Percentiles rank a stretch among this genome's conserved stretches.
Conservation (phyloP, 2,113 vertebrate genomes). For the Tamias sibiricus region DNA sequence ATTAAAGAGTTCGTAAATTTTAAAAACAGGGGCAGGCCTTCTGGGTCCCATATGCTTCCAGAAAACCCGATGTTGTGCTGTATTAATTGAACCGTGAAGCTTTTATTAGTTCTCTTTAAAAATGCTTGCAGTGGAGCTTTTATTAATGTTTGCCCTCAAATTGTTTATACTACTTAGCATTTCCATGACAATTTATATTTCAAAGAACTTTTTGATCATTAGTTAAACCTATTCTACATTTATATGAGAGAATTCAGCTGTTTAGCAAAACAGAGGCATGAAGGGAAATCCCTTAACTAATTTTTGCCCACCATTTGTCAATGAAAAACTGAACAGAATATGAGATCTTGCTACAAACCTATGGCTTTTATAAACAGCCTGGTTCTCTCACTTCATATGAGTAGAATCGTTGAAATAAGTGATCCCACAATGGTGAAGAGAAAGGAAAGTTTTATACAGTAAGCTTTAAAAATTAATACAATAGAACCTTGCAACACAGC, state of each 20-base stretch:
- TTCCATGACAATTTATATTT: conserved; percentile 76
- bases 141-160: conserved; percentile 79
- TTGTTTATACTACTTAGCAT: conserved; percentile 78
- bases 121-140: conserved; percentile 75
- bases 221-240: conserved; percentile 63
- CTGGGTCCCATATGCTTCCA: conserved; percentile 74
- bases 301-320: conserved; percentile 38
- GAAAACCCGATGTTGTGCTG: conserved; percentile 66
- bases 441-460: not conserved
- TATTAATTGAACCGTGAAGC: conserved; percentile 79
- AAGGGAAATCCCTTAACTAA: conserved; percentile 44
- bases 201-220: conserved; percentile 79
- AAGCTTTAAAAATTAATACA: not conserved
- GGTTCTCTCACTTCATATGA: not conserved
- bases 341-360: not conserved
- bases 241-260: conserved; percentile 65
- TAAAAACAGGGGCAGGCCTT: conserved; percentile 80
- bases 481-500: not conserved
- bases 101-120: conserved; percentile 80
- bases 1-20: conserved; percentile 81
- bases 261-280: conserved; percentile 56
- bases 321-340: conserved; percentile 6
- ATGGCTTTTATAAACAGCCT: not conserved
- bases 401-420: not conserved
- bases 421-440: not conserved